A percentile compares a stretch with the other conserved stretches of the same genome.
Evolutionary conservation across 2,888 invertebrate species (phyloP).

Genomic region (Theretra japonica): DNA sequence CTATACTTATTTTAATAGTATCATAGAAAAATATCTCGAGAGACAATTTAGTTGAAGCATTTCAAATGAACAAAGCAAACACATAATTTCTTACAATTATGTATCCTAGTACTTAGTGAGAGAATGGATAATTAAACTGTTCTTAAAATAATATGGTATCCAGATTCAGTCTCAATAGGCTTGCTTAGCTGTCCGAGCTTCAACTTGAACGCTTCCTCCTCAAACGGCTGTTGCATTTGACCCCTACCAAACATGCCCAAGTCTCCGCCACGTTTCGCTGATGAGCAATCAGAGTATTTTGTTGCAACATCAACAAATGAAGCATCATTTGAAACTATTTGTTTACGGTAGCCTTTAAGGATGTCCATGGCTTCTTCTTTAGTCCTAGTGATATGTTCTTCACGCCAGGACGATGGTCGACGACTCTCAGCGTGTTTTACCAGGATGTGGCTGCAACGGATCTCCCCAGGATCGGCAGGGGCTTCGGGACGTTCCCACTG

Average conservation of each 20-base stretch:
- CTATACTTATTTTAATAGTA: too few species aligned
- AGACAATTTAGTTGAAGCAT: too few species aligned
- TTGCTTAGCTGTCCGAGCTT: constrained; percentile 97
- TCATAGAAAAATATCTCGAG: too few species aligned
- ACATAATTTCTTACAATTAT: neutral
- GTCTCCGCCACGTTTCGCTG: constrained; percentile 97
- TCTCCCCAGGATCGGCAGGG: constrained; percentile 89
- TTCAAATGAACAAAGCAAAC: neutral
- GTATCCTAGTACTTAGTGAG: neutral
- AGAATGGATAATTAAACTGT: constrained; percentile 86
- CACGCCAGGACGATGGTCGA: constrained; percentile 97
- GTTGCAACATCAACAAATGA: constrained; percentile 94
- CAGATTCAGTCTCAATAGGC: constrained; percentile 97
- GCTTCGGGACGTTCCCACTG: constrained; percentile 98
- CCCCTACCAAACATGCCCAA: constrained; percentile 95
- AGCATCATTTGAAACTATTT: constrained; percentile 91
- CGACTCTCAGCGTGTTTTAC: constrained; percentile 97
- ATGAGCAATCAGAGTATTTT: constrained; percentile 98
- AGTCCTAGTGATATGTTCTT: constrained; percentile 94
- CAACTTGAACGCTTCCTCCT: constrained; percentile 97
- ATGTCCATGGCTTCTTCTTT: constrained; percentile 96
- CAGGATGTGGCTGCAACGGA: constrained; percentile 96
- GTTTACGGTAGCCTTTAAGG: constrained; percentile 92
- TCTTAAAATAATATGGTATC: constrained; percentile 97
- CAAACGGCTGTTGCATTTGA: constrained; percentile 99